Conservation (phyloP, 2,888 invertebrate species). For the Keiferia lycopersicella region DNA sequence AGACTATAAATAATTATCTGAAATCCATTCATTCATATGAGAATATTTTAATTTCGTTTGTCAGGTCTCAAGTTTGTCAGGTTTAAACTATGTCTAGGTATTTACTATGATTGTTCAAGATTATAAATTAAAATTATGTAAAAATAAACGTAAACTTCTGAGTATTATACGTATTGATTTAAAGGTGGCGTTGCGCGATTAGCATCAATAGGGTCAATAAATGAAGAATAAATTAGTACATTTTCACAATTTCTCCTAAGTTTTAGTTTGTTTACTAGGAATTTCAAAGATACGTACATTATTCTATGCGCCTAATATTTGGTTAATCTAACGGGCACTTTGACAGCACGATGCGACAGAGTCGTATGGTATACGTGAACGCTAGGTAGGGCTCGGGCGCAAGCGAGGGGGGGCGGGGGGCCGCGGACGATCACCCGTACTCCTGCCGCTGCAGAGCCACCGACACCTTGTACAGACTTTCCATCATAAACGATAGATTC, state of each 20-base stretch:
- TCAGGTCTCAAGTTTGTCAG: neutral
- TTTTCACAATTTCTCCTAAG: slow-evolving; percentile 7
- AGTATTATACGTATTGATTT: slow-evolving; percentile 8
- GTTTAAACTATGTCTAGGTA: neutral
- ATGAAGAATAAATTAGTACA: neutral
- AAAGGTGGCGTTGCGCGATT: neutral
- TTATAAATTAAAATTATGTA: neutral
- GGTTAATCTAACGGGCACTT: slow-evolving; percentile 28
- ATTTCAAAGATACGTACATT: slow-evolving; percentile 5
- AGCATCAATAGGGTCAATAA: neutral
- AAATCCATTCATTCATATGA: too few relatives aligned
- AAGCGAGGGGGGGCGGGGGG: neutral
- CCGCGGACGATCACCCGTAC: slow-evolving; percentile 46
- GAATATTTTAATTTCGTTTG: too few relatives aligned
- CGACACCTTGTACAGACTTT: slow-evolving; percentile 75
- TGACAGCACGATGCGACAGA: slow-evolving; percentile 19
- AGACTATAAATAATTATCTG: too few relatives aligned
- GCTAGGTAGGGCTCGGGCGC: neutral
- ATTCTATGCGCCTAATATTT: slow-evolving; percentile 27
- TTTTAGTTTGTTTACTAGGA: slow-evolving; percentile 7
- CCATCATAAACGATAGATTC: slow-evolving; percentile 76
- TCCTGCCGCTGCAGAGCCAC: slow-evolving; percentile 71
- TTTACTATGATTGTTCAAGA: neutral
- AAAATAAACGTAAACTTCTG: neutral
- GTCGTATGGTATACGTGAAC: neutral